These are phyloP conservation scores for Neoascia interrupta DNA, from an alignment of 2,888 invertebrate genomes.

Conservation along the genomic window DNA sequence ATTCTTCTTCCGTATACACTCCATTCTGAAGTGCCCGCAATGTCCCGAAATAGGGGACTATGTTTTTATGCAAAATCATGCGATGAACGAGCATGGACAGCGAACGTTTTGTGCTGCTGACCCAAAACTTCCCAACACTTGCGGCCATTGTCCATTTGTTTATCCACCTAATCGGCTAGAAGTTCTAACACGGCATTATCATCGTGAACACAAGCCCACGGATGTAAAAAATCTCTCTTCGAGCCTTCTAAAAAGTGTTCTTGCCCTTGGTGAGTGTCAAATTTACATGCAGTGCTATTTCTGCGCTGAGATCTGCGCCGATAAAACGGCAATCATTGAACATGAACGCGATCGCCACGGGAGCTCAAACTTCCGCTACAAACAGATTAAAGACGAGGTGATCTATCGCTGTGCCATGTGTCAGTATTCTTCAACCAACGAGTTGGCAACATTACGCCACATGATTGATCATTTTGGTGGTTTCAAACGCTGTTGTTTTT, in stretches of 20 bases:
- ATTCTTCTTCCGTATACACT: slow-evolving; percentile 74
- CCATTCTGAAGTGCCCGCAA: slow-evolving; percentile 72
- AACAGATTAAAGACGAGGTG: slow-evolving; percentile 73
- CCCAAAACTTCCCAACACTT: slow-evolving; percentile 65
- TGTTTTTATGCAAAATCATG: slow-evolving; percentile 71
- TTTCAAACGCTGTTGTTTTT: slow-evolving; percentile 73
- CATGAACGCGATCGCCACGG: slow-evolving; percentile 71
- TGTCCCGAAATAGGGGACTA: slow-evolving; percentile 73
- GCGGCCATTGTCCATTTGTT: slow-evolving; percentile 73
- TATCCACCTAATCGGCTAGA: slow-evolving; percentile 41
- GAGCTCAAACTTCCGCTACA: slow-evolving; percentile 72
- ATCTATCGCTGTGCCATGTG: slow-evolving; percentile 81
- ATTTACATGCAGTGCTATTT: slow-evolving; percentile 74
- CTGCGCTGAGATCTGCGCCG: slow-evolving; percentile 74
- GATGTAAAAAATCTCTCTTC: slow-evolving; percentile 73
- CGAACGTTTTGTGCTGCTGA: slow-evolving; percentile 77
- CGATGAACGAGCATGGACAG: slow-evolving; percentile 71
- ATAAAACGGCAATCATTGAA: slow-evolving; percentile 71
- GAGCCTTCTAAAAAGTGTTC: slow-evolving; percentile 65
- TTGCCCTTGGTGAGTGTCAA: slow-evolving; percentile 67
- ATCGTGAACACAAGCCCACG: slow-evolving; percentile 71
- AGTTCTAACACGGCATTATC: slow-evolving; percentile 71
- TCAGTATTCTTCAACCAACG: slow-evolving; percentile 75
- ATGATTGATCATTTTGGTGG: slow-evolving; percentile 76
- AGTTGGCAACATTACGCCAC: slow-evolving; percentile 78